Evolutionary conservation across 2,797 vertebrate genomes (phyloP).

Genomic region (Rhinoraja longicauda): DNA sequence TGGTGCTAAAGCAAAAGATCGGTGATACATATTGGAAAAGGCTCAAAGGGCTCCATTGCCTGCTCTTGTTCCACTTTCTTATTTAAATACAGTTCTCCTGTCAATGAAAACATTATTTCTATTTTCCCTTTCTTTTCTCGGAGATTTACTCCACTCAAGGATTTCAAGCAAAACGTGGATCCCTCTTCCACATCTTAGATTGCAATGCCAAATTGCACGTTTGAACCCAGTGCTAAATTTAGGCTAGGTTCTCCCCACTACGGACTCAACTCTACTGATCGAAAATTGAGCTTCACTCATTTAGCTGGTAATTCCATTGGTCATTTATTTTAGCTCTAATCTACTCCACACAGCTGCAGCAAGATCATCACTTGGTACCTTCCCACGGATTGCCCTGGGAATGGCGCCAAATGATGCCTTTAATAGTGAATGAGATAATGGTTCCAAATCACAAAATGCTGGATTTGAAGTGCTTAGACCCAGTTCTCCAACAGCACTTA

Average conservation of each 20-base stretch:
- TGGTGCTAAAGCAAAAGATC: too few species aligned
- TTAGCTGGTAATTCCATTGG: constrained; percentile 12
- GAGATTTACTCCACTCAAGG: not conserved
- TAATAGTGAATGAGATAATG: not conserved
- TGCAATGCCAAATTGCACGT: not conserved
- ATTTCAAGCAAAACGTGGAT: not conserved
- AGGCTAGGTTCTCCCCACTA: not conserved
- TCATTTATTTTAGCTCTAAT: constrained; percentile 28
- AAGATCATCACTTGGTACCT: constrained; percentile 17
- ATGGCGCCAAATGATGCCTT: constrained; percentile 16
- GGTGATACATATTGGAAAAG: too few species aligned
- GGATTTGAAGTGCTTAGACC: constrained; percentile 13
- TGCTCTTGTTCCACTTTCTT: too few species aligned
- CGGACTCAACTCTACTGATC: not conserved
- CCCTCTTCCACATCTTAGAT: not conserved
- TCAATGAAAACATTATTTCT: not conserved
- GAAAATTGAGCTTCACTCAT: not conserved
- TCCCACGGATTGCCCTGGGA: constrained; percentile 26
- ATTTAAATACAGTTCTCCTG: too few species aligned
- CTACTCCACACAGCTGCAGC: constrained; percentile 28
- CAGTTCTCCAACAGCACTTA: not conserved
- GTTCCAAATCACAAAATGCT: constrained; percentile 11
- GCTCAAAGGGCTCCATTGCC: too few species aligned
- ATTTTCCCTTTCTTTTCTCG: not conserved
- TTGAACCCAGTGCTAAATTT: not conserved